phyloP scores from a whole-genome alignment of 2,113 vertebrate genomes.

The Leuciscus idus region DNA sequence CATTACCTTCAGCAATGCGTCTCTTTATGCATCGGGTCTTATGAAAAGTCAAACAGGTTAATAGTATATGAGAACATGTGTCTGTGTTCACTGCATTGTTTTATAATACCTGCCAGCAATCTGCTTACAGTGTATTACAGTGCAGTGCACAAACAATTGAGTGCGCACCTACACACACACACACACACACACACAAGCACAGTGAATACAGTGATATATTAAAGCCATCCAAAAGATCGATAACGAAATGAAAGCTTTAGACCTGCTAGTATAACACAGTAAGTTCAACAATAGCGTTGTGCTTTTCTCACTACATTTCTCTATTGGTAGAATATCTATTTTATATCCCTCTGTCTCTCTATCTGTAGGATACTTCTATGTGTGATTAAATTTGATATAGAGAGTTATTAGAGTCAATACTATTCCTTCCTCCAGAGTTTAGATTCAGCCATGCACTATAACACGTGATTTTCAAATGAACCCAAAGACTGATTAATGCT shows the following conservation, averaged over 20 bases:
- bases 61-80: background rate
- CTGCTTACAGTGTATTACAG: background rate
- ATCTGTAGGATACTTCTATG: background rate
- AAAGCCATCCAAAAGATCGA: conserved; percentile 55
- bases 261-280: conserved; percentile 47
- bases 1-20: background rate
- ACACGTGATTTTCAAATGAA: background rate
- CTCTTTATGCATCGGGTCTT: background rate
- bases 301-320: conserved; percentile 19
- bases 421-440: conserved; percentile 1
- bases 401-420: background rate
- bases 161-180: background rate
- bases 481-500: background rate
- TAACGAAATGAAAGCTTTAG: conserved; percentile 56
- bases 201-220: conserved; percentile 55
- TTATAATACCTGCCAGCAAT: background rate
- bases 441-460: background rate
- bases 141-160: conserved; percentile 5
- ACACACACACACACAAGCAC: background rate
- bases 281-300: conserved; percentile 37
- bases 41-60: background rate
- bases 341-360: conserved; percentile 19
- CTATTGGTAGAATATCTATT: background rate
- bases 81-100: background rate
- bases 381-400: background rate